Evolutionary conservation across 2,888 invertebrate species (phyloP), one percentile per base, ranked within the genome.

Genomic region (Acleris holmiana): DNA sequence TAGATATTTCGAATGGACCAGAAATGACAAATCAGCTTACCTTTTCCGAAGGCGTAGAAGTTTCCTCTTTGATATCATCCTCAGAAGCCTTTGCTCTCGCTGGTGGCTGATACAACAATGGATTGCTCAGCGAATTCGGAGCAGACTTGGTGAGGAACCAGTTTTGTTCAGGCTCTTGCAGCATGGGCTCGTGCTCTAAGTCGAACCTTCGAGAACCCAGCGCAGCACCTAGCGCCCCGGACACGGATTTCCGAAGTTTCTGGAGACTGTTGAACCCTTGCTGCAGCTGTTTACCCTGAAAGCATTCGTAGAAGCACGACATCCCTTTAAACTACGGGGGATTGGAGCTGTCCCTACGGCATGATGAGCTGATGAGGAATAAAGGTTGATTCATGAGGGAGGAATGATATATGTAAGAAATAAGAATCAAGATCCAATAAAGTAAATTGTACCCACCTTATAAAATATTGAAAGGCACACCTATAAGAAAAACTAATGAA

Each of bases 81-180:
- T 89, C 89, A 3, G 74, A 72, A 10, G 74, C 81, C 35, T 88
- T 89, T 13, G 82, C 80, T 40, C 86, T 84, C 13, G 79, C 70
- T 1, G 84, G 81, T 47, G 83, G 82, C 71, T 84, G 78, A 72
- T 83, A 84, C 72, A 91, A 71, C 67, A 93, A 79, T 2, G 93
- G 94, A 73, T 95, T 95, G 73, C 95, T 95, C 74, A 97, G 83
- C 0, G 96, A 96, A 80, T 95, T 96, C 2, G 96, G 96, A 1
- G 96, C 96, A 15, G 96, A 96, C 74, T 96, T 94, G 64, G 96
- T 96, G 40, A 97, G 84, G 74, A 97, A 94, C 97, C 97, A 97
- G 82, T 97, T 97, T 73, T 89, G 90, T 71, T 91, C 91, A 0
- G 87, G 86, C 68, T 91, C 91, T 64, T 92, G 89, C n/a, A 90